Conservation (phyloP, 2,888 invertebrate species). For the Scaptomyza cyrtandrae region DNA sequence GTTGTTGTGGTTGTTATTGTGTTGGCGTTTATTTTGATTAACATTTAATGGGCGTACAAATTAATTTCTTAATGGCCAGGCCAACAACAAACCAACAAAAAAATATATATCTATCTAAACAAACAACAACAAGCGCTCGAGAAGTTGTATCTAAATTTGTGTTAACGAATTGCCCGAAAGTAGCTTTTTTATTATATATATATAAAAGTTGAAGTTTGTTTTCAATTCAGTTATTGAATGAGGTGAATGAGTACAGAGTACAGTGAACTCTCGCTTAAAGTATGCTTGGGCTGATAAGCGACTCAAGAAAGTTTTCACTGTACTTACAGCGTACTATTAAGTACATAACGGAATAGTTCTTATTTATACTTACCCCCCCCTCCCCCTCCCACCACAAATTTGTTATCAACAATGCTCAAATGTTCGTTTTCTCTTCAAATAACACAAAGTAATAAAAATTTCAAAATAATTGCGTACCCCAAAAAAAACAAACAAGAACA, state of each 20-base stretch:
- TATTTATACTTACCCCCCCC: neutral
- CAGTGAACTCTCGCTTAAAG: too few species aligned
- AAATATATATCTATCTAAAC: too few species aligned
- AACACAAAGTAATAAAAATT: neutral
- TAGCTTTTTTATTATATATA: too few species aligned
- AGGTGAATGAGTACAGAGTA: too few species aligned
- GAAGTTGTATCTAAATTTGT: neutral
- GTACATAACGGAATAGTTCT: neutral
- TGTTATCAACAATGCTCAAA: conserved; percentile 14
- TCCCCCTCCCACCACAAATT: conserved; percentile 6
- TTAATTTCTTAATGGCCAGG: conserved; percentile 64
- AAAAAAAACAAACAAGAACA: conserved; percentile 27
- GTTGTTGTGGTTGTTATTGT: conserved; percentile 1
- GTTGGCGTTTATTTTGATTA: conserved; percentile 69
- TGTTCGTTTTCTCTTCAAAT: conserved; percentile 37
- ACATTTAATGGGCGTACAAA: conserved; percentile 74
- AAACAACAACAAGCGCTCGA: neutral
- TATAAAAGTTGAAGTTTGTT: too few species aligned
- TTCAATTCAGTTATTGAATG: too few species aligned
- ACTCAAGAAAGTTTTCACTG: too few species aligned
- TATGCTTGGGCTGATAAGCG: too few species aligned
- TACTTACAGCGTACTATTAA: neutral
- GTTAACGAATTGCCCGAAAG: too few species aligned
- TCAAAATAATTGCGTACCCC: conserved; percentile 26
- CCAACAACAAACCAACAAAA: conserved; percentile 12